Base-by-base conservation (phyloP, 2,797 vertebrate genomes). In the Enteromius argenteus region DNA sequence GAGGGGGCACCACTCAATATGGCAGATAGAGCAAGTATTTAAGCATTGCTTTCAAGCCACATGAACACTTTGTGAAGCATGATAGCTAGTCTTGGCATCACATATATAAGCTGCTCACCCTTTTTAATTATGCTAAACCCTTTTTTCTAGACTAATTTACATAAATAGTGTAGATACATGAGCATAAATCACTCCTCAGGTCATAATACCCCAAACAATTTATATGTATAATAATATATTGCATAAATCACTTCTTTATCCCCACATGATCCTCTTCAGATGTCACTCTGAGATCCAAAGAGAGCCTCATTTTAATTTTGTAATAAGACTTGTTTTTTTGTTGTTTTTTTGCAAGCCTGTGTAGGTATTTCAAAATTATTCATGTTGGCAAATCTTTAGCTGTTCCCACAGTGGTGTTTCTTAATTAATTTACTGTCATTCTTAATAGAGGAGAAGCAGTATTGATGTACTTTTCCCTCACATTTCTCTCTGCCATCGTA, bases 391-490 rank as follows among this genome's bases (percentile, higher is more conserved):
- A 62, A 69, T 84, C 66, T 58, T 77, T 15, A 35, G 49, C 30
- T 9, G 39, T 84, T 79, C 83, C 66, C 76, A 64, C 42, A 27
- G 42, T 68, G 64, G 39, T 72, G 42, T 71, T 68, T 84, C 37
- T 78, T 72, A 62, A 79, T 84, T 79, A 69, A 58, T 6, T 79
- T 78, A 72, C 83, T 64, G 66, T 72, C 83, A 84, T 14, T 84
- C 75, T 79, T 64, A 77, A 77, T 69, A 71, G 39, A 72, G 51
- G 7, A 27, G 14, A 60, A 37, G 23, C 30, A 21, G 21, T 46
- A 84, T 72, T 62, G 75, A 84, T 84, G 75, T 62, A 72, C n/a
- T 51, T 79, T 77, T 71, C 27, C 9, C 49, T 66, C 27, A 46
- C 23, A 76, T 77, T 77, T 68, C 60, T 83, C 32, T 58, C 46